Evolutionary conservation across 2,113 vertebrate species (phyloP), one percentile per base, ranked within the genome.

Genomic region (Pogonocichla stellata): DNA sequence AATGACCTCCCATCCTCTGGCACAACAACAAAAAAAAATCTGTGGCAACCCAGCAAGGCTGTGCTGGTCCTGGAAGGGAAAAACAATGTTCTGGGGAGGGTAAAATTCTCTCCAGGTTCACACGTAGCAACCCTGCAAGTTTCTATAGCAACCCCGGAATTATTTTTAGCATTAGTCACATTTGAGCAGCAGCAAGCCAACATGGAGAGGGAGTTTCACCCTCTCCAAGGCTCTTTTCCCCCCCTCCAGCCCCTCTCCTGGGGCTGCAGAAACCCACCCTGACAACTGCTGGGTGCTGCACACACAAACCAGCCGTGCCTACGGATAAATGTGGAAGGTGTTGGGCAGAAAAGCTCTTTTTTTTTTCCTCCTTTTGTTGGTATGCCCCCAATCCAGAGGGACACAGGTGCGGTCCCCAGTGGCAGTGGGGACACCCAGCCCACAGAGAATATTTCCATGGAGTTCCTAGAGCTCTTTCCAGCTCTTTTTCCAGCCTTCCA

Each of bases 121-220:
- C 96, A 96, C 98, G 72, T 97, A 98, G 98, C 98, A 98, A 98
- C 98, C 93, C 97, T 74, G 86, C 84, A 92, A 65, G 98, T 98
- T 98, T 98, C 98, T 90, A 98, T 98, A 97, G 98, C 98, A 98
- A 98, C 98, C 22, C 66, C 54, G 51, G 95, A 79, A 98, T 98
- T 98, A 98, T 98, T 98, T 98, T 98, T 98, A 98, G 98, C 96
- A 69, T 95, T 95, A 94, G 96, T 96, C 95, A 90, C 96, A 93
- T 96, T 96, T 97, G 91, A 97, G 88, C 97, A 94, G 98, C 86
- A 98, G 95, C 97, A 97, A 74, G 28, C 80, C 90, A 94, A 96
- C 96, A 95, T 80, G 88, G 93, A 97, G 83, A 92, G 77, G 92
- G 81, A 93, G 89, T 92, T 75, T 88, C 83, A 53, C 65, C 84